Base-by-base conservation (phyloP, 2,888 invertebrate genomes). In the Himalopsyche kuldschensis region DNA sequence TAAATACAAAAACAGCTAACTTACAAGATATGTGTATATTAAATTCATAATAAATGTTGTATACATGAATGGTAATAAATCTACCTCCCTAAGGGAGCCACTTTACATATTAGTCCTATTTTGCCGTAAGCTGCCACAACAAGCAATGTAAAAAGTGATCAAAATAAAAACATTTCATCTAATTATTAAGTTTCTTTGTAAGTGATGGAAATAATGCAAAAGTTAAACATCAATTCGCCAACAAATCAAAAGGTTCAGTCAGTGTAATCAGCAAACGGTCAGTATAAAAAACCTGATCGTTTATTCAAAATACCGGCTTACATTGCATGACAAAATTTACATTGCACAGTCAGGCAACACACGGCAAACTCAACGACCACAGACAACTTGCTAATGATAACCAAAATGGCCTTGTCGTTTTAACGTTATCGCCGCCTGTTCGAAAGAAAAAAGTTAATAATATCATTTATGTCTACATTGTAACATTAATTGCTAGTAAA, bases 61-160 rank as follows among this genome's bases (percentile, higher is more conserved):
- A 76, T 75, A 81, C 81, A 76, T 48, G 81, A 63, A 78, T 81
- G 81, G 81, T 78, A 81, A 78, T 77, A 76, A 46, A 47, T 24
- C 81, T 41, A 55, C 31, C 30, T 78, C 81, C 81, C 81, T 77
- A 81, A 11, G 63, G 81, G 81, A 63, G 69, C 3, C 69, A 69
- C 27, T 69, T 69, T 69, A 69, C 27, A 69, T 69, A 11, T 27
- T 30, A 69, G 3, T 69, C 27, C 30, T 5, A 55, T 55, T 55
- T n/a, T 20, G 55, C 20, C 24, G 20, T 27, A 69, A 69, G 20
- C 15, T 11, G 30, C 27, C 11, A 69, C 11, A 69, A 69, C 69
- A 69, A 69, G 27, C 27, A 69, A 69, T 30, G 24, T 10, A 69
- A 4, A n/a, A 4, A 17, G 11, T 47, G 47, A n/a, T 48, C 48